A percentile compares a stretch with the other conserved stretches of the same genome.
Evolutionary conservation across 2,113 vertebrate genomes (phyloP).

Genomic region (Pycnonotus jocosus): DNA sequence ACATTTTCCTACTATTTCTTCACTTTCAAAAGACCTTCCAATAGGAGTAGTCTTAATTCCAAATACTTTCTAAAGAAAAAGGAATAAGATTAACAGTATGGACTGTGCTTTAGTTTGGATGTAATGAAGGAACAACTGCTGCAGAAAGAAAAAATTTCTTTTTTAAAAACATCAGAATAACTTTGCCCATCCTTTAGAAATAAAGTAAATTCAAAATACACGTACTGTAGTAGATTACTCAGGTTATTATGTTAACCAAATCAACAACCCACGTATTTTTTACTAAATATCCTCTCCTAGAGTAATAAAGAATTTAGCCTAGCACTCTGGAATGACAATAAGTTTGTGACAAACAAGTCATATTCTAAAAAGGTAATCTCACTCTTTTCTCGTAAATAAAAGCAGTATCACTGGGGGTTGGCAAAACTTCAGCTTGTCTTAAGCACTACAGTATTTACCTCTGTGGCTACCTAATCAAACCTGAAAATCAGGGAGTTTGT

Average conservation of each 20-base stretch:
- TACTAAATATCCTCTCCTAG: not conserved
- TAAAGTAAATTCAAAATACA: not conserved
- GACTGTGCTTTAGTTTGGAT: not conserved
- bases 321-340: not conserved
- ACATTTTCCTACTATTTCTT: not conserved
- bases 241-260: not conserved
- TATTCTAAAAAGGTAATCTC: not conserved
- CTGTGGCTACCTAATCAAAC: not conserved
- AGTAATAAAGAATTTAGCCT: not conserved
- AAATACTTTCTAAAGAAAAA: not conserved
- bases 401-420: not conserved
- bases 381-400: not conserved
- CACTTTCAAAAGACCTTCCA: not conserved
- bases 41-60: not conserved
- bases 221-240: not conserved
- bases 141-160: not conserved
- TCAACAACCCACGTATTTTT: not conserved
- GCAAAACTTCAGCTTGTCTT: not conserved
- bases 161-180: not conserved
- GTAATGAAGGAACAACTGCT: not conserved
- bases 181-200: not conserved
- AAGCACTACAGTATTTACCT: not conserved
- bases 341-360: not conserved
- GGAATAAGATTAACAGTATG: not conserved
- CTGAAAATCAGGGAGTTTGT: not conserved